Evolutionary conservation across 2,888 invertebrate species (phyloP).

Genomic region (Homarus gammarus): DNA sequence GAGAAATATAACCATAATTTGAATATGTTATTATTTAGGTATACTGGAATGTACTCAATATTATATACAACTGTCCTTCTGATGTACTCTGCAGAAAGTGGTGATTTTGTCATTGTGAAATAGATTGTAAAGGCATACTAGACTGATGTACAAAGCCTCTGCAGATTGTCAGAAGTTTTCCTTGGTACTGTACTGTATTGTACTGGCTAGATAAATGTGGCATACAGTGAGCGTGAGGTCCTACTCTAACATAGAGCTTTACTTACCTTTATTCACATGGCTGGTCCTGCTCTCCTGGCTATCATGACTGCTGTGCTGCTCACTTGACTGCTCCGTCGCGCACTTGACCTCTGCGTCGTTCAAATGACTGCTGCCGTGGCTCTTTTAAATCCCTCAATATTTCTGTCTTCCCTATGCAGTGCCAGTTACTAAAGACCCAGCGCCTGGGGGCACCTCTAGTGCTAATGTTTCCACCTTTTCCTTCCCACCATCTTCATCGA

Average conservation of each 20-base stretch:
- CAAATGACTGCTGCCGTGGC: constrained; percentile 6
- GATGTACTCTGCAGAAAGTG: too few species aligned
- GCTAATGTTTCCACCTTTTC: neutral
- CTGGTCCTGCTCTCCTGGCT: constrained; percentile 26
- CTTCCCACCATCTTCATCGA: neutral
- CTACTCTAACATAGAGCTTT: constrained; percentile 21
- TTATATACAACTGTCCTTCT: too few species aligned
- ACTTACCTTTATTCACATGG: constrained; percentile 45
- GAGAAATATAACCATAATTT: too few species aligned
- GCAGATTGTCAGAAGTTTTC: too few species aligned
- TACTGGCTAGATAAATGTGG: neutral
- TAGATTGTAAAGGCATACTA: too few species aligned
- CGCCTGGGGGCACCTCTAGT: neutral
- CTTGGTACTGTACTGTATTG: too few species aligned
- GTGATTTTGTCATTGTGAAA: too few species aligned
- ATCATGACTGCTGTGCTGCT: constrained; percentile 24
- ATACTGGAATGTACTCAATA: too few species aligned
- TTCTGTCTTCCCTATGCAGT: neutral
- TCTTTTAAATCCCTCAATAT: neutral
- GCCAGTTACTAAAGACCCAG: constrained; percentile 19
- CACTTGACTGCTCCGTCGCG: constrained; percentile 27
- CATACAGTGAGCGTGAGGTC: constrained; percentile 15
- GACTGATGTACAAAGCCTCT: too few species aligned
- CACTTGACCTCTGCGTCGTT: constrained; percentile 39
- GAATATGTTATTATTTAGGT: too few species aligned